These are phyloP conservation scores for Biston betularia DNA, from an alignment of 2,888 invertebrate species.

Conservation along the genomic window DNA sequence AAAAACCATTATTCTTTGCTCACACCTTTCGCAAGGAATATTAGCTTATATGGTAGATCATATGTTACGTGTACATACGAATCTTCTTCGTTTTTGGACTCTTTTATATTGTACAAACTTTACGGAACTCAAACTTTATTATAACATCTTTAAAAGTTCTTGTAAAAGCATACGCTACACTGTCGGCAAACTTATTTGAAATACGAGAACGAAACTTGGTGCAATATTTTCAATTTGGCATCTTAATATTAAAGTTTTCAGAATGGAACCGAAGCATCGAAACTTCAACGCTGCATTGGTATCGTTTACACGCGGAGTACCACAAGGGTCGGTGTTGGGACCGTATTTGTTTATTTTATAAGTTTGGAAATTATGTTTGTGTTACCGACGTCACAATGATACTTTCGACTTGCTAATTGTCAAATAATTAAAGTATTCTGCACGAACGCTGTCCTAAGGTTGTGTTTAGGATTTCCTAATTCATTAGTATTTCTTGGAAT, in stretches of 20 bases:
- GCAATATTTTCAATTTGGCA: constrained; percentile 22
- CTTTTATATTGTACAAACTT: constrained; percentile 27
- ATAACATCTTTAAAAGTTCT: constrained; percentile 20
- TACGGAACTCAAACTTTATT: constrained; percentile 9
- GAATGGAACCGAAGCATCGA: constrained; percentile 9
- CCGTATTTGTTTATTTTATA: constrained; percentile 37
- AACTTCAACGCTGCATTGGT: constrained; percentile 30
- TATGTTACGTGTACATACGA: constrained; percentile 5
- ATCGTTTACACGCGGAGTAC: constrained; percentile 37
- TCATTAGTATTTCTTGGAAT: too few relatives aligned
- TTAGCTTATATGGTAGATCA: constrained; percentile 27
- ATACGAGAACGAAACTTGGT: constrained; percentile 14
- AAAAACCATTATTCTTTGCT: constrained; percentile 44
- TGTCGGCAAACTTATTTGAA: constrained; percentile 15
- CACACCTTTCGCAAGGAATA: constrained; percentile 35
- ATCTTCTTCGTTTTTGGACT: not conserved
- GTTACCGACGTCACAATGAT: constrained; percentile 12
- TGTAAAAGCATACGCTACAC: not conserved
- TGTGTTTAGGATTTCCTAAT: not conserved
- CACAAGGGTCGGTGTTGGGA: constrained; percentile 35
- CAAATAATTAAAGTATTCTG: not conserved
- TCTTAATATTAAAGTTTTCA: constrained; percentile 39
- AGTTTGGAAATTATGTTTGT: constrained; percentile 38
- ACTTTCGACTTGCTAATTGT: not conserved
- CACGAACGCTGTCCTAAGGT: not conserved